Base-by-base conservation (phyloP, 2,888 invertebrate species). In the Danaus chrysippus region DNA sequence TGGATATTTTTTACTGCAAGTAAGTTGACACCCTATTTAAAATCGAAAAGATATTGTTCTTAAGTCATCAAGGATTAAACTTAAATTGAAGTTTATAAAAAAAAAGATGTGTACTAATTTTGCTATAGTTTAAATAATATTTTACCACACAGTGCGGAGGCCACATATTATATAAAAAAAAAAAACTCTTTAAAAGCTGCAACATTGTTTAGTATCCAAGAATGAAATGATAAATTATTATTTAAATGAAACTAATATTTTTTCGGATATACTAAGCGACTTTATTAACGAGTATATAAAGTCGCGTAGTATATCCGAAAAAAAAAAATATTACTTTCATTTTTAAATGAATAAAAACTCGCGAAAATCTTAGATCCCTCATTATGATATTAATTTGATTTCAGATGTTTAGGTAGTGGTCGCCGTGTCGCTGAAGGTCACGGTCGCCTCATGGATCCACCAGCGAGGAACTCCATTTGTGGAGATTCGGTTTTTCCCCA, bases 401-500 rank as follows among this genome's bases (percentile, higher is more conserved):
- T 1, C 77, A 90, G 89, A 88, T 91, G 89, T 70, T n/a, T 91
- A 66, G 84, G 86, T 55, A 83, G 89, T 68, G 78, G 82, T 0
- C 83, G 81, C 17, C 86, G 85, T 13, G 91, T 89, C 8, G 94
- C 94, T 0, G 86, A 90, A 68, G 95, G 95, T 10, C 97, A 97
- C 87, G 98, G 98, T 3, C 90, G 97, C 49, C 89, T 98, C 66
- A 96, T 97, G 95, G 96, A 98, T 82, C 98, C 98, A 0, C 98
- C 98, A 2, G 95, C 97, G 0, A 92, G 98, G 64, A 97, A 98
- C 87, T 95, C 96, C 56, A 97, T n/a, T n/a, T 98, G 97, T 98
- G 98, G 98, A 92, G 98, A 65, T 96, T 96, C 77, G 98, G 98
- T 0, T 98, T 0, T 98, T 95, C 86, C 95, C 96, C n/a, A 97